Conservation (phyloP, 2,797 vertebrate species). For the Clarias pachynema region DNA sequence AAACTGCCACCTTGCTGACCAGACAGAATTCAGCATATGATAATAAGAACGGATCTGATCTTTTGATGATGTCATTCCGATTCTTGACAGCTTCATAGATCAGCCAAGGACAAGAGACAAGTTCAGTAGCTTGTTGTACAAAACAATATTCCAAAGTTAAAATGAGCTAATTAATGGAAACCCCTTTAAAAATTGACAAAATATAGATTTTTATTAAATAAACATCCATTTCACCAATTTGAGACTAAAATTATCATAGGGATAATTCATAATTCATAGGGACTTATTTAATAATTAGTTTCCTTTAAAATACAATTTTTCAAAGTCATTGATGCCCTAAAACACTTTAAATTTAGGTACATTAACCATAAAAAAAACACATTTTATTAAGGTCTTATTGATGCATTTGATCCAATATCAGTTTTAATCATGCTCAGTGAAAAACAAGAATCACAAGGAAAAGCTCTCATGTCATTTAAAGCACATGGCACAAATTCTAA, state of each 20-base stretch:
- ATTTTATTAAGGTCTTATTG: neutral
- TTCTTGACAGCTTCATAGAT: constrained; percentile 17
- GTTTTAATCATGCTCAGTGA: neutral
- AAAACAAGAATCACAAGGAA: neutral
- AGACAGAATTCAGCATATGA: neutral
- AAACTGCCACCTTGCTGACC: constrained; percentile 21
- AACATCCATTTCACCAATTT: neutral
- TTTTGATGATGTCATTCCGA: constrained; percentile 23
- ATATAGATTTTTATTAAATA: neutral
- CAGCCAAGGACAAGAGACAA: neutral
- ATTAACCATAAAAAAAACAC: neutral
- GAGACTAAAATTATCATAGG: neutral
- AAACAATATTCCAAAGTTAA: neutral
- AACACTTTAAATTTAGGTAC: neutral
- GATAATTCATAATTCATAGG: neutral
- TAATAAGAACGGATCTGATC: constrained; percentile 5
- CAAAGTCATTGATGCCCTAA: neutral
- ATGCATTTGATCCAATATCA: neutral
- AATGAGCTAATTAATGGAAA: neutral
- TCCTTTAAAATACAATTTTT: neutral
- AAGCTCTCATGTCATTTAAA: neutral
- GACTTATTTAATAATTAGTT: neutral
- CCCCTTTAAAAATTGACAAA: neutral
- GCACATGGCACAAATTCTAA: neutral
- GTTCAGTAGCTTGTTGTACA: constrained; percentile 9